Conservation (phyloP, 2,888 invertebrate species). For the Hofmannophila pseudospretella region DNA sequence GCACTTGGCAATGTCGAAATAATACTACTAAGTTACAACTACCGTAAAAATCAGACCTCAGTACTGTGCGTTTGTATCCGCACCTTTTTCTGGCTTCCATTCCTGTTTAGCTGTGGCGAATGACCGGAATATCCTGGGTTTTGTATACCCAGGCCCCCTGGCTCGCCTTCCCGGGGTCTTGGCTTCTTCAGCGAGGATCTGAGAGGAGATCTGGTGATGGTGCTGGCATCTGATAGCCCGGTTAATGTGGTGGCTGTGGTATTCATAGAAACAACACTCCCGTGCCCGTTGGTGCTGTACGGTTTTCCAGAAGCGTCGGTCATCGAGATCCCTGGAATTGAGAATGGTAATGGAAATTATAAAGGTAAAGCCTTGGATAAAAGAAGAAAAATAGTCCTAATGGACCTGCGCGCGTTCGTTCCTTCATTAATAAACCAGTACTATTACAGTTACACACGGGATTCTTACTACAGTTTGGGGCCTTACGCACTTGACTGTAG, state of each 20-base stretch:
- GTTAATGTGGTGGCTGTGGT: conserved; percentile 84
- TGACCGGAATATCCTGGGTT: conserved; percentile 90
- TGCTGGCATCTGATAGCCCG: conserved; percentile 68
- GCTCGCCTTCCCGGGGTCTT: conserved; percentile 74
- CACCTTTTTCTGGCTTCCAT: conserved; percentile 93
- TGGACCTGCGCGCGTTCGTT: too few relatives aligned
- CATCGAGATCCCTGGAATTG: conserved; percentile 84
- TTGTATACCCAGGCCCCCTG: conserved; percentile 85
- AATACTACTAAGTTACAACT: background rate
- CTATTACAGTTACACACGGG: too few relatives aligned
- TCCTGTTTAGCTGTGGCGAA: conserved; percentile 89
- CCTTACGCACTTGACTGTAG: too few relatives aligned
- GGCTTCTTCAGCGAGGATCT: conserved; percentile 91
- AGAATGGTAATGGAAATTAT: background rate
- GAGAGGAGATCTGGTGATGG: conserved; percentile 64
- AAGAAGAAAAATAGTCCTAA: too few relatives aligned
- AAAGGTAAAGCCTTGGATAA: too few relatives aligned
- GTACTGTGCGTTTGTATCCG: conserved; percentile 95
- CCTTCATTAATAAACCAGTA: too few relatives aligned
- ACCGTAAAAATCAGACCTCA: conserved; percentile 81
- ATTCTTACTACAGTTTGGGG: too few relatives aligned
- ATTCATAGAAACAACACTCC: conserved; percentile 85
- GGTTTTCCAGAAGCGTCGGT: conserved; percentile 93
- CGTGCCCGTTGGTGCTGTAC: conserved; percentile 81
- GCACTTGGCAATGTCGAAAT: background rate